Conservation (phyloP, 2,888 invertebrate genomes). For the Eristalis pertinax region DNA sequence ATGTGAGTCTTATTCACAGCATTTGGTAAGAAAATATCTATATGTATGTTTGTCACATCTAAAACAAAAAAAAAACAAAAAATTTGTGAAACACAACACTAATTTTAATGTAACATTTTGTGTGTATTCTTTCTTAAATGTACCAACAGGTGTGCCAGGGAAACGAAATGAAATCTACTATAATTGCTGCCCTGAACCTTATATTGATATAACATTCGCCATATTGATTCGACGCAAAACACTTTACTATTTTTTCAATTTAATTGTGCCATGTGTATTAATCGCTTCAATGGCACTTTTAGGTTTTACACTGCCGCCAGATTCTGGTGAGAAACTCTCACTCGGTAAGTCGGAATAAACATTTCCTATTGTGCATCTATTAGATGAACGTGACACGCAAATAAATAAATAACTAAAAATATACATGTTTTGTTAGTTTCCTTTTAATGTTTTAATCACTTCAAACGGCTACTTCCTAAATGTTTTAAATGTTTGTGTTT, state of each 20-base stretch:
- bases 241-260: slow-evolving; percentile 99
- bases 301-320: slow-evolving; percentile 99
- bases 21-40: slow-evolving; percentile 33
- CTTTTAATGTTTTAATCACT: slow-evolving; percentile 7
- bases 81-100: slow-evolving; percentile 6
- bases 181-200: slow-evolving; percentile 98
- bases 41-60: background rate
- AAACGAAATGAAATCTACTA: slow-evolving; percentile 96
- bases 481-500: slow-evolving; percentile 26
- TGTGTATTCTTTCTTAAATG: slow-evolving; percentile 32
- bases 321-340: slow-evolving; percentile 99
- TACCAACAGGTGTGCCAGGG: slow-evolving; percentile 90
- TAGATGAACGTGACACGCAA: slow-evolving; percentile 57
- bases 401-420: slow-evolving; percentile 17
- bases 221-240: slow-evolving; percentile 98
- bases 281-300: slow-evolving; percentile 99
- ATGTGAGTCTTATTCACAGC: slow-evolving; percentile 10
- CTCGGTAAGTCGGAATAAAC: slow-evolving; percentile 86
- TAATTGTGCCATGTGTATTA: slow-evolving; percentile 99
- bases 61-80: slow-evolving; percentile 20
- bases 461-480: slow-evolving; percentile 17
- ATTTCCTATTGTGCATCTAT: slow-evolving; percentile 54
- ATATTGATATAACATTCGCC: slow-evolving; percentile 98
- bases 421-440: slow-evolving; percentile 11
- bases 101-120: slow-evolving; percentile 8